Conservation (phyloP, 2,888 invertebrate genomes). For the Margaritifera margaritifera region DNA sequence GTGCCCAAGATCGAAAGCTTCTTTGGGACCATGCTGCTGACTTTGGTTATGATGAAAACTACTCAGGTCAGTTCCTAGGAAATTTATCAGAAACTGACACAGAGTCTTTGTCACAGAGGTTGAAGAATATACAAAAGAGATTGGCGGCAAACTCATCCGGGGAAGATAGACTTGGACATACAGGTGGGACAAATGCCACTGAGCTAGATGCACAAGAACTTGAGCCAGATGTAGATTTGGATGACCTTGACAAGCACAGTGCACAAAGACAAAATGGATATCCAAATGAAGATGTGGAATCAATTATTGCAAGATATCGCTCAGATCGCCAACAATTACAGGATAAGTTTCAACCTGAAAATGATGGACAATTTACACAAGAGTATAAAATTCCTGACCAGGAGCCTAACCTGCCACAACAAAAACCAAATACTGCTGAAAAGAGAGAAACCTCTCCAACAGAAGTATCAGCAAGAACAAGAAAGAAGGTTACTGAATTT, state of each 20-base stretch:
- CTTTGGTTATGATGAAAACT: conserved; percentile 45
- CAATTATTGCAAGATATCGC: conserved; percentile 52
- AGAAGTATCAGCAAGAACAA: too few relatives aligned
- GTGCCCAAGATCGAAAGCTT: conserved; percentile 40
- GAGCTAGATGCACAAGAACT: conserved; percentile 24
- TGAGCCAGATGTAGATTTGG: conserved; percentile 21
- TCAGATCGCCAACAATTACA: conserved; percentile 40
- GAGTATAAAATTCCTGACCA: too few relatives aligned
- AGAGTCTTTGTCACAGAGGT: conserved; percentile 23
- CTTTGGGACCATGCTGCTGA: conserved; percentile 64
- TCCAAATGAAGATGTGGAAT: conserved; percentile 46
- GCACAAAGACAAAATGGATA: conserved; percentile 23
- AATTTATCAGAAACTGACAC: conserved; percentile 36
- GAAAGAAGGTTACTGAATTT: too few relatives aligned
- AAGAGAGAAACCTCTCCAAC: neutral
- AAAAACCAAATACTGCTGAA: neutral
- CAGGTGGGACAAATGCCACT: conserved; percentile 16
- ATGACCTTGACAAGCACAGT: conserved; percentile 1
- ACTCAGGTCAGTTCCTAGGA: conserved; percentile 43
- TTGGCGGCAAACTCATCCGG: conserved; percentile 7
- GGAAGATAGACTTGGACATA: neutral
- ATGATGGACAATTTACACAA: neutral
- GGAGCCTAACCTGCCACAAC: too few relatives aligned
- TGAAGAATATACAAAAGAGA: conserved; percentile 2
- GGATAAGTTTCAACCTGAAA: conserved; percentile 35